Conservation (phyloP, 2,113 vertebrate genomes). For the Gorsachius goisagi region DNA sequence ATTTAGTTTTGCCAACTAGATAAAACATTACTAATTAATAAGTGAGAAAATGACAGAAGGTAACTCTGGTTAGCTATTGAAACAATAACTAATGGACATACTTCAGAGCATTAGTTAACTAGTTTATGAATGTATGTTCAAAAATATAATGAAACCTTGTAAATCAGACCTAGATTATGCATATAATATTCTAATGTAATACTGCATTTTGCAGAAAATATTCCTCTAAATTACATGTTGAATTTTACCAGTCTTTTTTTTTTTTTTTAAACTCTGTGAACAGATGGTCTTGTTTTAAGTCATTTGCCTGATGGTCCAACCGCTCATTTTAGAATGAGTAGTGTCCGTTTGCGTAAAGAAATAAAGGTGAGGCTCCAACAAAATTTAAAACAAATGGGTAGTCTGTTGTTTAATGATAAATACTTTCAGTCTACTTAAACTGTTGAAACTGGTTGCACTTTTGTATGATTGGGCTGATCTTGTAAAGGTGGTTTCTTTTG, state of each 20-base stretch:
- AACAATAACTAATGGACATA: neutral
- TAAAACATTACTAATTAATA: neutral
- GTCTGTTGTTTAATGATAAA: neutral
- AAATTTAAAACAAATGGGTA: neutral
- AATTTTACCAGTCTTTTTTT: neutral
- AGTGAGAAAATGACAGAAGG: neutral
- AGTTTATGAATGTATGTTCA: neutral
- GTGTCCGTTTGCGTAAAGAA: slow-evolving; percentile 92
- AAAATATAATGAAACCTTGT: neutral
- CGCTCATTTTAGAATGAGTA: slow-evolving; percentile 96
- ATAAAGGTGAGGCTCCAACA: slow-evolving; percentile 83
- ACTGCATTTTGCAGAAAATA: neutral
- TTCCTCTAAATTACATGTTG: neutral
- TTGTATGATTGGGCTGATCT: neutral
- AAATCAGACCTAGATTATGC: neutral
- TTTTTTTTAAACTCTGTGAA: slow-evolving; percentile 77
- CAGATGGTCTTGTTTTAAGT: slow-evolving; percentile 94
- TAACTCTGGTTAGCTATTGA: neutral
- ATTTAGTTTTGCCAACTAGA: neutral
- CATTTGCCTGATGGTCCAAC: slow-evolving; percentile 95
- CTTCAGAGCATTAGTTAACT: neutral
- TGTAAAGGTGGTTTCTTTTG: rapidly evolving
- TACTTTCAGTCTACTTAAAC: neutral
- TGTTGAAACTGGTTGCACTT: neutral
- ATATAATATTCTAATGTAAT: neutral